These are phyloP conservation scores for Zaprionus capensis DNA, from an alignment of 1,140 invertebrate genomes.

Conservation along the genomic window DNA sequence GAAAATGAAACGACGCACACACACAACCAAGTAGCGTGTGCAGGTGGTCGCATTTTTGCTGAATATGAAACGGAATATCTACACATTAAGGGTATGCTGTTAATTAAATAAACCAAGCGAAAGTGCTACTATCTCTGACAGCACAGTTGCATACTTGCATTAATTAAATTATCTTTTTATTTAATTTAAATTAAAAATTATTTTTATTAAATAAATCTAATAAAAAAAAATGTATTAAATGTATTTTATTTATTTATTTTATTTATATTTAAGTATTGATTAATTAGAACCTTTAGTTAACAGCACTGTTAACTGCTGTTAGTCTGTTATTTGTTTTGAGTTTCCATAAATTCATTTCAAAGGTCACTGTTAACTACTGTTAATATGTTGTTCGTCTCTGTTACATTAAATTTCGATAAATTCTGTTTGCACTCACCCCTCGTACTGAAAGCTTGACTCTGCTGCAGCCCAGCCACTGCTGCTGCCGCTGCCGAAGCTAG, in stretches of 20 bases:
- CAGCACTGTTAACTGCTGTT: too few species aligned
- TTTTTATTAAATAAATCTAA: not conserved
- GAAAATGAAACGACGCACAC: constrained; percentile 4
- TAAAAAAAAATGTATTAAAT: too few species aligned
- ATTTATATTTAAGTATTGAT: not conserved
- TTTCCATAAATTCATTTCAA: not conserved
- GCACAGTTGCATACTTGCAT: not conserved
- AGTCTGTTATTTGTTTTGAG: too few species aligned
- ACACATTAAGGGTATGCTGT: not conserved
- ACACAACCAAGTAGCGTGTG: not conserved
- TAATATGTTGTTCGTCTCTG: too few species aligned
- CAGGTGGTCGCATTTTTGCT: constrained; percentile 10
- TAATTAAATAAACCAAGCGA: not conserved
- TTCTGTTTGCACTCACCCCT: constrained; percentile 64
- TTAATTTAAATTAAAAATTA: not conserved
- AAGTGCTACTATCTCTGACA: not conserved
- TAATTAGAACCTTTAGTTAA: not conserved
- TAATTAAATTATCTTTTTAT: not conserved
- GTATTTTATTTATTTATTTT: too few species aligned
- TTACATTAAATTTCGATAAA: not conserved
- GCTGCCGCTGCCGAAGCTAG: constrained; percentile 15
- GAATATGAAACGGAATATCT: not conserved
- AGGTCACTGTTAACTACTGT: too few species aligned
- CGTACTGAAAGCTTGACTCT: constrained; percentile 75
- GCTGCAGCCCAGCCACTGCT: constrained; percentile 42